These are phyloP conservation scores for Tanypteryx hageni DNA, from an alignment of 2,888 invertebrate species.

Conservation along the genomic window DNA sequence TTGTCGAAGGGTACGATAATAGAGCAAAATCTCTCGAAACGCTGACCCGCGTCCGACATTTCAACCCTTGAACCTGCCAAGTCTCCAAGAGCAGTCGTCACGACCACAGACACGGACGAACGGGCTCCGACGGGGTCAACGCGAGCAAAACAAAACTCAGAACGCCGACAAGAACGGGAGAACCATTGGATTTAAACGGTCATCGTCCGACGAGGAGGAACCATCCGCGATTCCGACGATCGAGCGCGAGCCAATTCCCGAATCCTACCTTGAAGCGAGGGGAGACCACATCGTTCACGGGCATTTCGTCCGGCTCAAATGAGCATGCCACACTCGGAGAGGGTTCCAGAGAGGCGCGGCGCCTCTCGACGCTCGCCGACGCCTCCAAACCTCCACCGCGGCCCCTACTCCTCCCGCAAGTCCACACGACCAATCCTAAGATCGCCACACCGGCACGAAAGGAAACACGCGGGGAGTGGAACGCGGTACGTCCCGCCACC, in stretches of 20 bases:
- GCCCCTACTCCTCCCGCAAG: background rate
- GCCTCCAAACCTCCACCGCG: background rate
- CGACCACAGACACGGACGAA: background rate
- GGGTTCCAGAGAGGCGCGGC: background rate
- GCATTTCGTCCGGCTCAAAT: background rate
- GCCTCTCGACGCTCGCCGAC: background rate
- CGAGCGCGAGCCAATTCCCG: background rate
- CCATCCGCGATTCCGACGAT: background rate
- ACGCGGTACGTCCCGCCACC: background rate
- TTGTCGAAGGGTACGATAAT: background rate
- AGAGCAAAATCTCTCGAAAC: background rate
- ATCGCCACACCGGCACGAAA: background rate
- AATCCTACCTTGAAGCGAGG: conserved; percentile 30
- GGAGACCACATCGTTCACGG: conserved; percentile 43
- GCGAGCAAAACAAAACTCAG: background rate
- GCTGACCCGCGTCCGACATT: background rate
- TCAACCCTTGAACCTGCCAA: conserved; percentile 25
- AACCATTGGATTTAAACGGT: background rate
- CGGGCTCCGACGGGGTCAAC: conserved; percentile 13
- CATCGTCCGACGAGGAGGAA: too few species aligned
- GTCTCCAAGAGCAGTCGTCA: conserved; percentile 19
- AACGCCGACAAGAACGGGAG: background rate
- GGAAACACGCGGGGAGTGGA: background rate
- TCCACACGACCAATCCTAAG: background rate
- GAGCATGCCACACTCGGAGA: background rate